Conservation (phyloP, 2,113 vertebrate genomes). For the Brachyhypopomus occidentalis region DNA sequence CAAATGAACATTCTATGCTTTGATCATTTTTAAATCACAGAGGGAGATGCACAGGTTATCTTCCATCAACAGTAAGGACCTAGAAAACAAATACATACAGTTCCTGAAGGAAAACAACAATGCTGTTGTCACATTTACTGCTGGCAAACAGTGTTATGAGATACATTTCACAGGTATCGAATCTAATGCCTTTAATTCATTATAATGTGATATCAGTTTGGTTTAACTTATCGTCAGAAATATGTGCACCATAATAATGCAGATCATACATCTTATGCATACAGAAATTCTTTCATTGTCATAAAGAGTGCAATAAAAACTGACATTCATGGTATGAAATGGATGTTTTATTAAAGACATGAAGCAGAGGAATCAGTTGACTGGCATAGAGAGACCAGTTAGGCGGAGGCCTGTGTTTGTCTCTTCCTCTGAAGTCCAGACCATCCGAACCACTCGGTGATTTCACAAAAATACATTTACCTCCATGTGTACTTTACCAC, state of each 20-base stretch:
- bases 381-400: constrained; percentile 18
- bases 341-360: constrained; percentile 37
- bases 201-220: background rate
- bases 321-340: too few species aligned
- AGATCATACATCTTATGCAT: too few species aligned
- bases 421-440: constrained; percentile 17
- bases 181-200: background rate
- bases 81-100: constrained; percentile 48
- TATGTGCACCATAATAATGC: background rate
- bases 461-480: background rate
- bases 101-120: constrained; percentile 12
- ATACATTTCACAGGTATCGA: constrained; percentile 40
- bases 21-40: background rate
- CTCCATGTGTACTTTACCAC: too few species aligned
- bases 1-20: background rate
- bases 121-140: constrained; percentile 31
- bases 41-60: constrained; percentile 38
- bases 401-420: constrained; percentile 45
- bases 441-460: constrained; percentile 26
- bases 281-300: too few species aligned
- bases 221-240: background rate
- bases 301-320: too few species aligned
- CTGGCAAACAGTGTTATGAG: constrained; percentile 46
- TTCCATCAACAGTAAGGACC: constrained; percentile 41
- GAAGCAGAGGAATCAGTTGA: constrained; percentile 47